phyloP scores from a whole-genome alignment of 2,113 vertebrate species.

The Gracilinanus agilis region DNA sequence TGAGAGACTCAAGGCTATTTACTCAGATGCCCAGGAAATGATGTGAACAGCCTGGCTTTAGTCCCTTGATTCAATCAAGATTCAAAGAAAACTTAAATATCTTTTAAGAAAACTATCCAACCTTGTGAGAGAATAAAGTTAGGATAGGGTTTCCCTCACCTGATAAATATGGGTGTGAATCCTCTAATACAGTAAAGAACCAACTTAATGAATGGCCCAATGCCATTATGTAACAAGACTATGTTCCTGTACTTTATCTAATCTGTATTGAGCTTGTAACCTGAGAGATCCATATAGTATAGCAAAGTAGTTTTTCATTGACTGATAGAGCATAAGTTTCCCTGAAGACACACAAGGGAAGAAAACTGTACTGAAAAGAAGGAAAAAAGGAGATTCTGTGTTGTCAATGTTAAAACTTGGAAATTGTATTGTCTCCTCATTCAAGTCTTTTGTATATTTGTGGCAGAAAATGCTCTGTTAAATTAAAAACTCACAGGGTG shows the following conservation, averaged over 20 bases:
- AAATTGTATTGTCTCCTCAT: background rate
- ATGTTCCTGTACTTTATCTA: background rate
- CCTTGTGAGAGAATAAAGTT: background rate
- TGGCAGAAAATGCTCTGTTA: background rate
- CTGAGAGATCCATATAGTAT: background rate
- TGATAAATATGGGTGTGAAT: background rate
- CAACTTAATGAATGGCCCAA: background rate
- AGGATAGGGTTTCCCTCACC: background rate
- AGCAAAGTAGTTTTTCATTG: background rate
- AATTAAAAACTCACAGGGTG: background rate
- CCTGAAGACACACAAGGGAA: background rate
- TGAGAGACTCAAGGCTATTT: background rate
- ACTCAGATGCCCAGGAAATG: background rate
- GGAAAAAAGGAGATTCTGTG: background rate
- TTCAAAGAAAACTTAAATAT: background rate
- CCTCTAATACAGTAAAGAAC: background rate
- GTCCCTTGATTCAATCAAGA: background rate
- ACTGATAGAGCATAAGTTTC: background rate
- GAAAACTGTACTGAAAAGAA: background rate
- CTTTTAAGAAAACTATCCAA: background rate
- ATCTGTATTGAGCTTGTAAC: background rate
- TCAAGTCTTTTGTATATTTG: background rate
- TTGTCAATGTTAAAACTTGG: background rate
- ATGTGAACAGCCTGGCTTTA: background rate
- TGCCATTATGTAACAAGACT: background rate